phyloP scores from a whole-genome alignment of 1,140 invertebrate genomes.

The Drosophila pallidifrons region DNA sequence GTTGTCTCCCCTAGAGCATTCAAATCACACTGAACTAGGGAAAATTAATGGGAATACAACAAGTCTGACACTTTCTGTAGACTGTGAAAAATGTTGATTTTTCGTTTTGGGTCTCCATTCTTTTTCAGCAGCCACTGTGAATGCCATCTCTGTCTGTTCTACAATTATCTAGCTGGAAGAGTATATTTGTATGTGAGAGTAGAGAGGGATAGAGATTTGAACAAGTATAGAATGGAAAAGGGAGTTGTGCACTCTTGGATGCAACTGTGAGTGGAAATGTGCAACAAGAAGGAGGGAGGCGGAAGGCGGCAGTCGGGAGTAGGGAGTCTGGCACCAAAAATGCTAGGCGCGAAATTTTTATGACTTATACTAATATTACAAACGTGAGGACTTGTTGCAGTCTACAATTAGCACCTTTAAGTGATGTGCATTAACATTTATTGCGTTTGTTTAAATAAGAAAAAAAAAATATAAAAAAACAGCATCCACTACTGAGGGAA shows the following conservation, averaged over 20 bases:
- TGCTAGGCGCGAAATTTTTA: slow-evolving; percentile 58
- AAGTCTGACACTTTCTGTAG: slow-evolving; percentile 10
- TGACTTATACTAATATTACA: slow-evolving; percentile 59
- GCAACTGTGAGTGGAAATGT: not conserved
- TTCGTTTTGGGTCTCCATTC: slow-evolving; percentile 8
- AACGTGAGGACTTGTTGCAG: slow-evolving; percentile 49
- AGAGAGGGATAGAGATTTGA: not conserved
- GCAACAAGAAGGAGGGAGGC: not conserved
- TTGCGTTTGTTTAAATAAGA: slow-evolving; percentile 46
- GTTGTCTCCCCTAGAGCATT: no score
- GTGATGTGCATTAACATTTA: slow-evolving; percentile 48
- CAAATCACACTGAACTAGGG: no score
- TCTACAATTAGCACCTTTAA: slow-evolving; percentile 64
- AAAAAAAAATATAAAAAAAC: not conserved
- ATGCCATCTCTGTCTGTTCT: slow-evolving; percentile 10
- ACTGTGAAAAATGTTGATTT: slow-evolving; percentile 7
- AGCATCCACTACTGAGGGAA: slow-evolving; percentile 12
- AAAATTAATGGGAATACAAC: not conserved
- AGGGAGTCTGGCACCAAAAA: slow-evolving; percentile 1
- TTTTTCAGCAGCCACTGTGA: slow-evolving; percentile 7
- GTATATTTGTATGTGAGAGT: not conserved
- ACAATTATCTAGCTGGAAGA: slow-evolving; percentile 2
- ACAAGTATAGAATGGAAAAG: not conserved
- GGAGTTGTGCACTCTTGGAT: not conserved
- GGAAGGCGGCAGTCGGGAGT: no score